Evolutionary conservation across 2,113 vertebrate species (phyloP), one percentile per base, ranked within the genome.

Genomic region (Hippocampus zosterae): DNA sequence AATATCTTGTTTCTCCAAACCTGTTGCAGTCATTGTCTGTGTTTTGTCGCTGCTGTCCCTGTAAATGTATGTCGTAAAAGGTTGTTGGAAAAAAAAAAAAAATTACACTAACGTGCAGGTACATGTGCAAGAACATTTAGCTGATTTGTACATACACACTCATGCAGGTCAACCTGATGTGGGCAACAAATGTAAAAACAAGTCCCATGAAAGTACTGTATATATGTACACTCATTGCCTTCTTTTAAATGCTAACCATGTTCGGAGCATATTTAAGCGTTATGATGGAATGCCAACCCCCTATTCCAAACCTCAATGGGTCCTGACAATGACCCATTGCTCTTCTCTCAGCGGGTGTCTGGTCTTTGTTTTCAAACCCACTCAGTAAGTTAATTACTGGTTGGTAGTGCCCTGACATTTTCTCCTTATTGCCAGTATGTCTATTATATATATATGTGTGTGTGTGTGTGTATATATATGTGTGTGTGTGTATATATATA

Each of bases 321-420:
- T 42, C 53, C 70, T 6, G 27, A 37, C 46, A 7, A n/a, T 40
- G 59, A 41, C 68, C 75, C 62, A 77, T 85, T 76, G 23, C 7
- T 65, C 76, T 78, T 74, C 69, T 65, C 61, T 76, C 62, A 80
- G 48, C 73, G 67, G 75, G 25, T 70, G 75, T 76, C 63, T 56
- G 72, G 59, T 50, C 52, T 67, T 71, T 52, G 37, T 59, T 72
- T 68, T 69, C 62, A 77, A 73, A 61, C 68, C 72, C 66, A 68
- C 68, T 75, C 52, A 64, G 76, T 73, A 71, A 80, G 81, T 75
- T 69, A 79, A 69, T 80, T 70, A 1, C 74, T 69, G 66, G 68
- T 72, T 73, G 75, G 65, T 75, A 4, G 67, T 55, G 9, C 21
- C 7, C 8, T 21, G 3, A 8, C 52, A n/a, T 53, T 53, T 53